Conservation (phyloP, 2,888 invertebrate genomes). For the Diadegma fenestrale region DNA sequence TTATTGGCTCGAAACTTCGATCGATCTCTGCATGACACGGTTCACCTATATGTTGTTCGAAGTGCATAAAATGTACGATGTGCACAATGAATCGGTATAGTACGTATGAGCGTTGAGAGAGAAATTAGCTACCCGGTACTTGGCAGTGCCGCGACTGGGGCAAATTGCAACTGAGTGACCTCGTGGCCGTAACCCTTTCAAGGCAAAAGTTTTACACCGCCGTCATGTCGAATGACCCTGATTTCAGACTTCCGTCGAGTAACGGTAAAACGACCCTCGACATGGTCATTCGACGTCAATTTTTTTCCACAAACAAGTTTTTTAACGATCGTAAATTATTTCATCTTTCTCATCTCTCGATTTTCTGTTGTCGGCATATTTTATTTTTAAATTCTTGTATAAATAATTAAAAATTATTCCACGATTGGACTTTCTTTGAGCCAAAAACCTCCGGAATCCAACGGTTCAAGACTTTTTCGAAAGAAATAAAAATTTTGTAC, state of each 20-base stretch:
- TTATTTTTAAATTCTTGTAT: background rate
- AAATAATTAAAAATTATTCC: background rate
- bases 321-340: conserved; percentile 13
- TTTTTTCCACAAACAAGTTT: background rate
- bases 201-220: conserved; percentile 45
- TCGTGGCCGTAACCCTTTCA: conserved; percentile 51
- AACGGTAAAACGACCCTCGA: conserved; percentile 3
- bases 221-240: conserved; percentile 25
- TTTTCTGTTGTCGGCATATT: background rate
- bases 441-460: background rate
- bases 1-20: conserved; percentile 60
- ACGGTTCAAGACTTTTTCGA: too few relatives aligned
- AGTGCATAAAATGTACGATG: conserved; percentile 16
- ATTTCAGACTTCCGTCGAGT: conserved; percentile 8
- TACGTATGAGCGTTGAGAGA: conserved; percentile 33
- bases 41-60: conserved; percentile 29
- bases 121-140: conserved; percentile 52
- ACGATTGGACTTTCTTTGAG: background rate
- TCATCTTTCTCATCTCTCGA: background rate
- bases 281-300: background rate
- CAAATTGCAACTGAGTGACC: conserved; percentile 32
- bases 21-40: conserved; percentile 39
- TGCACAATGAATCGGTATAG: background rate
- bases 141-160: conserved; percentile 46
- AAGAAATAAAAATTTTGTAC: too few relatives aligned